These are phyloP conservation scores for Plagodis pulveraria DNA, from an alignment of 2,888 invertebrate species.

Conservation along the genomic window DNA sequence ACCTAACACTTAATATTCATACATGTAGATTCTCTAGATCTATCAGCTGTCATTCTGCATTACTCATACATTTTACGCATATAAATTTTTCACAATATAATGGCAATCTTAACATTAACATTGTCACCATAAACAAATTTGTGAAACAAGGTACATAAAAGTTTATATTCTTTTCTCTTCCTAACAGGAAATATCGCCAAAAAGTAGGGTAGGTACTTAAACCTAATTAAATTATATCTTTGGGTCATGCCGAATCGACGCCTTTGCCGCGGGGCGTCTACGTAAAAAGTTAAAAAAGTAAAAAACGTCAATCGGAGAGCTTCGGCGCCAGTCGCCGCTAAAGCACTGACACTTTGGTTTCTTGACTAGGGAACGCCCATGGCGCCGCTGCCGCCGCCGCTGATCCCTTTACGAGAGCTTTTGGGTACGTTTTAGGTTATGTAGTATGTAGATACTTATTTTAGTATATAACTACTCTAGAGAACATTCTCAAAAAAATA, in stretches of 20 bases:
- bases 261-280: constrained; percentile 63
- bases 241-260: constrained; percentile 37
- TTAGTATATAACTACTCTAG: too few relatives aligned
- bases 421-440: background rate
- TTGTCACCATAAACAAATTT: background rate
- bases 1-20: too few relatives aligned
- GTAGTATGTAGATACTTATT: too few relatives aligned
- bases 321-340: constrained; percentile 67
- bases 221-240: constrained; percentile 48
- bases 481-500: too few relatives aligned
- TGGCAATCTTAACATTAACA: too few relatives aligned
- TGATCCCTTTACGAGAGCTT: constrained; percentile 27
- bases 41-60: too few relatives aligned
- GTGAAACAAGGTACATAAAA: background rate
- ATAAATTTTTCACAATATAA: too few relatives aligned
- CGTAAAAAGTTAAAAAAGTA: constrained; percentile 53
- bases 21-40: too few relatives aligned
- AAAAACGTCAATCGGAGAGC: constrained; percentile 68
- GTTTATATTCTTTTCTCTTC: background rate
- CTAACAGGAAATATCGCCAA: constrained; percentile 30
- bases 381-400: constrained; percentile 78
- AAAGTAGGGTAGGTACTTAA: constrained; percentile 39
- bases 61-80: too few relatives aligned
- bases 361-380: constrained; percentile 60
- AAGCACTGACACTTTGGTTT: constrained; percentile 66